These are phyloP conservation scores for Sycophila sp. DNA, from an alignment of 1,140 invertebrate species.

Conservation along the genomic window DNA sequence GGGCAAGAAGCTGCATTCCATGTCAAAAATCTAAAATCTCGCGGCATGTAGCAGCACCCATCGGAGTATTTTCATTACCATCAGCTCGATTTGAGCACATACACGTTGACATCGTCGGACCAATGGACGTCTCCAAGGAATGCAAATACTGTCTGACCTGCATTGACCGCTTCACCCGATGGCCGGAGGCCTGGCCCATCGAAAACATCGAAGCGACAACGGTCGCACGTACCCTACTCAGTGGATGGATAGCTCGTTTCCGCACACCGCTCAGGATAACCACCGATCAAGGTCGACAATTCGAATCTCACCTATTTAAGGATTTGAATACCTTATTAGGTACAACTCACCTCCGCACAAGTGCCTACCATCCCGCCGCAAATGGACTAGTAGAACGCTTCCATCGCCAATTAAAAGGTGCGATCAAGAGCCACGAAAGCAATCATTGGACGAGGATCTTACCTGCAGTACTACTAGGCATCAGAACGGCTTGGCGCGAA, in stretches of 20 bases:
- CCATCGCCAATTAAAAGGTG: slow-evolving; percentile 54
- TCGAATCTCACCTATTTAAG: slow-evolving; percentile 12
- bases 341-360: slow-evolving; percentile 44
- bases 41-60: too few relatives aligned
- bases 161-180: slow-evolving; percentile 1
- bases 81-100: slow-evolving; percentile 30
- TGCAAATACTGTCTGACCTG: not conserved
- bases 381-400: slow-evolving; percentile 55
- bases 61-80: not conserved
- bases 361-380: slow-evolving; percentile 53
- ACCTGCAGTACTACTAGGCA: not conserved
- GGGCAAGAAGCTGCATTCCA: not conserved
- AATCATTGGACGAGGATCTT: not conserved
- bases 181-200: slow-evolving; percentile 13
- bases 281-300: slow-evolving; percentile 9
- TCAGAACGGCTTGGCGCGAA: not conserved
- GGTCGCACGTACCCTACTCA: not conserved
- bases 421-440: slow-evolving; percentile 32
- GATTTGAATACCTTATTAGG: not conserved
- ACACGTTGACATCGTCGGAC: slow-evolving; percentile 17
- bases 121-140: not conserved
- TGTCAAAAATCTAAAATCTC: too few relatives aligned
- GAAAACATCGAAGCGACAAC: not conserved
- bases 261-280: not conserved
- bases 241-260: not conserved